These are phyloP conservation scores for Cacatua alba DNA, from an alignment of 2,113 vertebrate genomes.

Conservation along the genomic window DNA sequence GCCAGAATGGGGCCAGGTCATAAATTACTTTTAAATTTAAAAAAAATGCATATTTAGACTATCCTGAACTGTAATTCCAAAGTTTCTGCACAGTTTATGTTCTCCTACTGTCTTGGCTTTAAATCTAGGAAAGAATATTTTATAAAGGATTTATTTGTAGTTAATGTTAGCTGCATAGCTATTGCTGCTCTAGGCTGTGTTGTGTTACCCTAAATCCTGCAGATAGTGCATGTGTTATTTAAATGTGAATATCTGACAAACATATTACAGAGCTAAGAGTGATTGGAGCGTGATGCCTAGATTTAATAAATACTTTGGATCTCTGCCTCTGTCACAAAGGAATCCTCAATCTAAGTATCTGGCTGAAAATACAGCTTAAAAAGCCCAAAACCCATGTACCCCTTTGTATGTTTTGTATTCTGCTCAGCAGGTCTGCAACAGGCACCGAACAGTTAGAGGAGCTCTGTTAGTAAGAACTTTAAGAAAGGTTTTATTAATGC, in stretches of 20 bases:
- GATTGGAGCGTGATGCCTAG: background rate
- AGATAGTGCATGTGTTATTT: background rate
- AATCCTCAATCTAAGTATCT: background rate
- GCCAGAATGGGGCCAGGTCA: background rate
- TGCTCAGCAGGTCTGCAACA: background rate
- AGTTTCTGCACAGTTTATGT: background rate
- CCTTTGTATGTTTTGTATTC: background rate
- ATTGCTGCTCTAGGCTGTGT: background rate
- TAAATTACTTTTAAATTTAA: background rate
- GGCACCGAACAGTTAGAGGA: background rate
- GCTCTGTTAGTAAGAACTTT: background rate
- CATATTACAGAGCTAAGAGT: background rate
- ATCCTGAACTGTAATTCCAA: background rate
- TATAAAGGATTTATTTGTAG: background rate
- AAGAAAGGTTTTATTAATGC: background rate
- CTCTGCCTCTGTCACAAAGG: background rate
- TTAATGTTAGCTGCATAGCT: background rate
- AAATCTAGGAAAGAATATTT: background rate
- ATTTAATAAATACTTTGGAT: background rate
- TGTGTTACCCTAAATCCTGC: background rate
- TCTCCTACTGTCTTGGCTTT: background rate
- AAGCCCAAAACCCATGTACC: background rate
- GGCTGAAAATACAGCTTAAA: constrained; percentile 5
- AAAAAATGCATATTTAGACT: background rate
- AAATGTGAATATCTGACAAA: constrained; percentile 27